These are phyloP conservation scores for Psittacus erithacus DNA, from an alignment of 2,113 vertebrate genomes.

Conservation along the genomic window DNA sequence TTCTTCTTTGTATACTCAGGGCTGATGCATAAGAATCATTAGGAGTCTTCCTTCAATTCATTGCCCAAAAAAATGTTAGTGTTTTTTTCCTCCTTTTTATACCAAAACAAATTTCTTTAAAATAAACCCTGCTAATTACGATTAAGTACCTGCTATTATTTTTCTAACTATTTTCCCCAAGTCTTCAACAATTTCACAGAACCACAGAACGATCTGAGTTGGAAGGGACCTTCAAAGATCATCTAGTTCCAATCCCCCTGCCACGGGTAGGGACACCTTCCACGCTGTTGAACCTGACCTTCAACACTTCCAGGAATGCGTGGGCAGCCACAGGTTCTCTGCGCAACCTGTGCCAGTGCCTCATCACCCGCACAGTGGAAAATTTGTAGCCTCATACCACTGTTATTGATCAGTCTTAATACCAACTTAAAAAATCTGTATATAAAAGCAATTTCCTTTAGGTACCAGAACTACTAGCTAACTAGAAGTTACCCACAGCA, in stretches of 20 bases:
- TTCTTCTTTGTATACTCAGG: background rate
- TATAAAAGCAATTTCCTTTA: background rate
- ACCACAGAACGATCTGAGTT: background rate
- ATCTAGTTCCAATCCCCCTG: background rate
- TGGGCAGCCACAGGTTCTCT: background rate
- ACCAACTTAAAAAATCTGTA: background rate
- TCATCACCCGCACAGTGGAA: background rate
- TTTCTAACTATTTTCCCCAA: background rate
- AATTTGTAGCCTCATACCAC: background rate
- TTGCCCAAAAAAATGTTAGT: rapidly evolving
- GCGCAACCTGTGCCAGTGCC: background rate
- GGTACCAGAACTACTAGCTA: background rate
- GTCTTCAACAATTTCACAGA: background rate
- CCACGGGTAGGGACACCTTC: background rate
- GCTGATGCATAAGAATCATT: background rate
- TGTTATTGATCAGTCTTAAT: background rate
- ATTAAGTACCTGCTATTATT: background rate
- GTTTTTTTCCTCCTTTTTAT: rapidly evolving
- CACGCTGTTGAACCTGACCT: background rate
- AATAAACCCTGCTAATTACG: background rate
- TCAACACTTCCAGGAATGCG: background rate
- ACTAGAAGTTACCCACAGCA: background rate
- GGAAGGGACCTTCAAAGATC: background rate
- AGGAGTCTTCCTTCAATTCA: background rate
- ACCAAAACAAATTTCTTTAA: background rate